Conservation (phyloP, 2,113 vertebrate species). For the Rhabdornis inornatus region DNA sequence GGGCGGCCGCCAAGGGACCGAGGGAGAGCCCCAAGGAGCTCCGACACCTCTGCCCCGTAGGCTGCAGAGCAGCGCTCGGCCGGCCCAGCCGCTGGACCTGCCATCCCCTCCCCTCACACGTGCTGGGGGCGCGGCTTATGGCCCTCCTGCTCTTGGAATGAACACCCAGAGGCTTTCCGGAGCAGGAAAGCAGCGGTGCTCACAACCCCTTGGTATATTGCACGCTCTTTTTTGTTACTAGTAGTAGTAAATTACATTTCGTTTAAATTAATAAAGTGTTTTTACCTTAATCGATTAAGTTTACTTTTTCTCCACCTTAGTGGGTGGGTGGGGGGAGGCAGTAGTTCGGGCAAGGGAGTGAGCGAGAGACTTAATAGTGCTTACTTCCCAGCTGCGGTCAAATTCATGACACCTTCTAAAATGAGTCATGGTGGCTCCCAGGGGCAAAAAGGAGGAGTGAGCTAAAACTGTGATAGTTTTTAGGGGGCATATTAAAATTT, state of each 20-base stretch:
- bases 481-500: neutral
- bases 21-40: fast-evolving
- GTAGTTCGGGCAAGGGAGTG: neutral
- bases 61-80: fast-evolving
- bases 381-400: neutral
- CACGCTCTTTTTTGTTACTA: neutral
- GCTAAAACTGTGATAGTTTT: neutral
- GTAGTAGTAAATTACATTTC: neutral
- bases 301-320: neutral
- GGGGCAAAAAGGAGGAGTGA: neutral
- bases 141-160: too few species aligned
- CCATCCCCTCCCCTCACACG: neutral
- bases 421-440: neutral
- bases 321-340: too few species aligned
- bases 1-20: fast-evolving
- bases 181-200: too few species aligned
- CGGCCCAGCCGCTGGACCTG: neutral
- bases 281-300: neutral
- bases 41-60: fast-evolving
- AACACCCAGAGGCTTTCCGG: too few species aligned
- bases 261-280: neutral
- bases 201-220: too few species aligned
- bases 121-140: neutral
- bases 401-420: neutral
- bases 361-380: neutral